Evolutionary conservation across 2,113 vertebrate species (phyloP).

Genomic region (Nestor notabilis): DNA sequence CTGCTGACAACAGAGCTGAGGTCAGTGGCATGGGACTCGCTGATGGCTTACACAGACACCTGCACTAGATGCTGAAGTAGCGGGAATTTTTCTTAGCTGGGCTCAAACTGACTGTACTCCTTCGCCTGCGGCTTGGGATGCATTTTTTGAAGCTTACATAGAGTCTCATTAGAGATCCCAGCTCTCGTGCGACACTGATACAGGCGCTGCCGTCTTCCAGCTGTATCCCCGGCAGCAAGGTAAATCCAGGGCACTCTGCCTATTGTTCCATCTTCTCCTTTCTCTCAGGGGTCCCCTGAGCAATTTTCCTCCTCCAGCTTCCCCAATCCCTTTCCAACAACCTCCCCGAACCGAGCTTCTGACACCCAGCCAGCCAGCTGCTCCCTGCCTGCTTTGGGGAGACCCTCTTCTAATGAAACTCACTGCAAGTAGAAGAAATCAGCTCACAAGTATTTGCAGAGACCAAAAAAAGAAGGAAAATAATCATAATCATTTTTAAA

Average conservation of each 20-base stretch:
- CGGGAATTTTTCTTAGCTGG: constrained; percentile 41
- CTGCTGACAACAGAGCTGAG: constrained; percentile 55
- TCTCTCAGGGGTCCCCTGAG: neutral
- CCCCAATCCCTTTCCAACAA: neutral
- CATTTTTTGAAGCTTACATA: constrained; percentile 79
- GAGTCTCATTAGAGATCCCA: constrained; percentile 60
- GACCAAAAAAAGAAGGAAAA: neutral
- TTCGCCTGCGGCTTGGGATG: constrained; percentile 53
- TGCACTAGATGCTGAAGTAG: constrained; percentile 60
- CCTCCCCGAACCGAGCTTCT: neutral
- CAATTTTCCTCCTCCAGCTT: neutral
- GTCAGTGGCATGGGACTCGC: constrained; percentile 44
- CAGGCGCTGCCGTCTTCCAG: neutral
- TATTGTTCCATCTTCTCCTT: constrained; percentile 9
- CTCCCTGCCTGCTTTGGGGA: neutral
- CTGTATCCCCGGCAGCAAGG: neutral
- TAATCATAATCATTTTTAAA: neutral
- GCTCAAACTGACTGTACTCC: constrained; percentile 43
- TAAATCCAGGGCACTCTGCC: constrained; percentile 12
- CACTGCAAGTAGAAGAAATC: neutral
- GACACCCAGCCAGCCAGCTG: neutral
- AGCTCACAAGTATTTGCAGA: neutral
- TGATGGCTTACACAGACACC: constrained; percentile 74
- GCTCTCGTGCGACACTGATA: constrained; percentile 12
- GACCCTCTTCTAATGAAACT: neutral